These are phyloP conservation scores for Drosophila longiperda DNA, from an alignment of 2,888 invertebrate species.

Conservation along the genomic window DNA sequence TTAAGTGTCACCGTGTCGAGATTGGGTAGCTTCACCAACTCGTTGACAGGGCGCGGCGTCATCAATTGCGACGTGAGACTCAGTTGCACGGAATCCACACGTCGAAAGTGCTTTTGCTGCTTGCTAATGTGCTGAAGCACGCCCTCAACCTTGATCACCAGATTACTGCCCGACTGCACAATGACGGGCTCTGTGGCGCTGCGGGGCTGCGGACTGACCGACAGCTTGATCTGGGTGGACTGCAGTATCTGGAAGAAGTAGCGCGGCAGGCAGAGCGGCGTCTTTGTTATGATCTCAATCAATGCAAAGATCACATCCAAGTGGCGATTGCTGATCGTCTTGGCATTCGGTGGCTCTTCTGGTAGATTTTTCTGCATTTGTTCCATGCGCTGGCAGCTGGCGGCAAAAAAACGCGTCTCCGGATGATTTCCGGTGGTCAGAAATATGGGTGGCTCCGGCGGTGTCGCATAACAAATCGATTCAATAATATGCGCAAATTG, in stretches of 20 bases:
- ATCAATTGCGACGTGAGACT: slow-evolving; percentile 89
- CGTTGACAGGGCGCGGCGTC: slow-evolving; percentile 82
- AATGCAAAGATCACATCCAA: slow-evolving; percentile 87
- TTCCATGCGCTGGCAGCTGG: slow-evolving; percentile 83
- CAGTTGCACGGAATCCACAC: slow-evolving; percentile 90
- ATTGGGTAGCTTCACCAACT: slow-evolving; percentile 64
- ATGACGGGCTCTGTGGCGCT: slow-evolving; percentile 93
- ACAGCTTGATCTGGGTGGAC: slow-evolving; percentile 92
- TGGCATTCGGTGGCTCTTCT: slow-evolving; percentile 80
- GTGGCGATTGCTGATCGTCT: slow-evolving; percentile 85
- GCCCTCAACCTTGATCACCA: slow-evolving; percentile 97
- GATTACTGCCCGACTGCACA: slow-evolving; percentile 92
- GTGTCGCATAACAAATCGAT: slow-evolving; percentile 84
- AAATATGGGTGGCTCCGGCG: slow-evolving; percentile 83
- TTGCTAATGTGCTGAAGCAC: slow-evolving; percentile 91
- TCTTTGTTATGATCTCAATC: slow-evolving; percentile 87
- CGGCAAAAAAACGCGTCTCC: slow-evolving; percentile 83
- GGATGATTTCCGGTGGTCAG: slow-evolving; percentile 83
- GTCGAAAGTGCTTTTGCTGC: slow-evolving; percentile 89
- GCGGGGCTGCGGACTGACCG: slow-evolving; percentile 92
- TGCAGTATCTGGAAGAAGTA: slow-evolving; percentile 94
- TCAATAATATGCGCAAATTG: slow-evolving; percentile 84
- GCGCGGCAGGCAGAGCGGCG: slow-evolving; percentile 90
- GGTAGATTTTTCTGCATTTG: slow-evolving; percentile 82
- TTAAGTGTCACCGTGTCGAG: slow-evolving; percentile 87